phyloP scores from a whole-genome alignment of 2,113 vertebrate genomes.

The Mastomys natalensis region DNA sequence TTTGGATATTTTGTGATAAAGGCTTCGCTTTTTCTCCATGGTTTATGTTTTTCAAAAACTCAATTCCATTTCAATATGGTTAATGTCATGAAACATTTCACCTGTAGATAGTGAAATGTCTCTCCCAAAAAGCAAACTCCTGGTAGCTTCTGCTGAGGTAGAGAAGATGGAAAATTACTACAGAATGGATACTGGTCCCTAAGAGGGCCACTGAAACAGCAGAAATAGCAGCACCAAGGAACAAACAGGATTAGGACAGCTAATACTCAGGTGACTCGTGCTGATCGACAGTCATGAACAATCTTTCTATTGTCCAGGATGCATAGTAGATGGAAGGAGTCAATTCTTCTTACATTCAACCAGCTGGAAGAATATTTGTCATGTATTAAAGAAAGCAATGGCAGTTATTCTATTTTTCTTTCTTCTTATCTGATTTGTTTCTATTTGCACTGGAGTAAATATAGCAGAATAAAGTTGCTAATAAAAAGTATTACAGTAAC shows the following conservation, averaged over 20 bases:
- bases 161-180: neutral
- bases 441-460: neutral
- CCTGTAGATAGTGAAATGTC: neutral
- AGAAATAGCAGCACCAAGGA: neutral
- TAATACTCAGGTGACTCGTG: neutral
- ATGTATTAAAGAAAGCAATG: neutral
- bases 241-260: neutral
- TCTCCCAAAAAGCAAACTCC: neutral
- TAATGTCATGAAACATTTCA: neutral
- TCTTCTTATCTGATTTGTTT: slow-evolving; percentile 1
- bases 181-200: neutral
- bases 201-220: neutral
- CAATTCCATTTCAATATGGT: neutral
- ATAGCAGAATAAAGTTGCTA: slow-evolving; percentile 3
- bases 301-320: neutral
- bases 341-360: neutral
- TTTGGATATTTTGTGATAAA: neutral
- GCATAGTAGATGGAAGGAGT: neutral
- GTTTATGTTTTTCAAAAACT: neutral
- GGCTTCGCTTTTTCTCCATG: neutral
- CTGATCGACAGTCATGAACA: neutral
- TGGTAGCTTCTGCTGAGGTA: neutral
- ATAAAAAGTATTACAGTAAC: neutral
- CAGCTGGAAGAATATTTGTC: neutral
- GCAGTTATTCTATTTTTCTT: neutral